Evolutionary conservation across 2,113 vertebrate species (phyloP), one percentile per base, ranked within the genome.

Genomic region (Nyctibius bracteatus): DNA sequence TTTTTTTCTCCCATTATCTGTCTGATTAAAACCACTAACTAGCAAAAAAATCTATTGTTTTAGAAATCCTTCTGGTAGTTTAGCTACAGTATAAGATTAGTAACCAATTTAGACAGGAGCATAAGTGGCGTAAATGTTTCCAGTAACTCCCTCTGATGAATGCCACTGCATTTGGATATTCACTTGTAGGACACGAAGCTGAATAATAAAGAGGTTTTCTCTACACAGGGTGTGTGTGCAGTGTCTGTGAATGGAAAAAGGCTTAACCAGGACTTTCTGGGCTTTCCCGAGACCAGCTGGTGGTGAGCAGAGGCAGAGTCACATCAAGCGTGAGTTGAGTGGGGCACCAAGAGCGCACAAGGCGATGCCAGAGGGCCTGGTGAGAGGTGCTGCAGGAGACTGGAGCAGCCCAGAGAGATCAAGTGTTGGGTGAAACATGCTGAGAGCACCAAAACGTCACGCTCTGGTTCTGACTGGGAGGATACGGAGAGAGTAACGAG

Each of bases 21-120:
- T 65, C 92, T 92, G 90, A 78, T 94, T 77, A 78, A 96, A 86
- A 81, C 22, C 41, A 92, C 59, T 81, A 80, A 90, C 82, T 91
- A 91, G 83, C 61, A 94, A 95, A 96, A 90, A 83, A 90, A 51
- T 88, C 86, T 74, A 44, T 92, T 71, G 44, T 93, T 93, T 63
- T 86, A 95, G 88, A 87, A 84, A 92, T 92, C 52, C 72, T 93
- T 96, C 78, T 95, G 80, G 46, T 94, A 92, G 91, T 86, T 88
- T 87, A 68, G 68, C 77, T 67, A 22, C 81, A 65, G 75, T 52
- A 77, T 88, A 88, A 88, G 82, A 88, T 93, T 92, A 88, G 66
- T 81, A 96, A 96, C 80, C 81, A 96, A 92, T 83, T 90, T 95
- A 95, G 94, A 79, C 57, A 88, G 88, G 89, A 85, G 78, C 25